Evolutionary conservation across 2,797 vertebrate genomes (phyloP).

Genomic region (Xenops minutus): DNA sequence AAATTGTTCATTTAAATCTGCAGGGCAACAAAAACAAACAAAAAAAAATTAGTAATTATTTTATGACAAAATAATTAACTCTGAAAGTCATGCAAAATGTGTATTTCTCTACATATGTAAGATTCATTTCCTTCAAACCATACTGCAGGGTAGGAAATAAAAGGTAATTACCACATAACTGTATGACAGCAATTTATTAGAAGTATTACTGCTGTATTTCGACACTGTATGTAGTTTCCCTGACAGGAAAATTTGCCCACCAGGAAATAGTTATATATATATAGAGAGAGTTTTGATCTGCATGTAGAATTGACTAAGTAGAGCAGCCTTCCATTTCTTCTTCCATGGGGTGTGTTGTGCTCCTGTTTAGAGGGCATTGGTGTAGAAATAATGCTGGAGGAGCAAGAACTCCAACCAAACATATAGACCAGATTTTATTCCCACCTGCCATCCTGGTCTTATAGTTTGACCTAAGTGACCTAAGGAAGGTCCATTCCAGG

Average conservation of each 20-base stretch:
- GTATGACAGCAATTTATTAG: slow-evolving; percentile 10
- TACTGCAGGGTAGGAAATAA: neutral
- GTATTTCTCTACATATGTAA: neutral
- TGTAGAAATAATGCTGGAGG: neutral
- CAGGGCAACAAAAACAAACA: neutral
- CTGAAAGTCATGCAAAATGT: neutral
- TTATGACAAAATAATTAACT: neutral
- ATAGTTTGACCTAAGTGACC: neutral
- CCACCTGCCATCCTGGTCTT: neutral
- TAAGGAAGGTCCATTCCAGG: neutral
- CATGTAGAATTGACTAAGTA: neutral
- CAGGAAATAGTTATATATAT: neutral
- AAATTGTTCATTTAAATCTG: neutral
- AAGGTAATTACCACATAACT: slow-evolving; percentile 4
- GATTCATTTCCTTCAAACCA: neutral
- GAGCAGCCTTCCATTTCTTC: neutral
- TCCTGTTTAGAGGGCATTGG: neutral
- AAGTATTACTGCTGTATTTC: neutral
- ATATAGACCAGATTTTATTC: neutral
- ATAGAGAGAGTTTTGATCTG: neutral
- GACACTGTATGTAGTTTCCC: neutral
- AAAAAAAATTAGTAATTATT: neutral
- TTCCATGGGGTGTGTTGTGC: neutral
- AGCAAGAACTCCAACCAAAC: neutral
- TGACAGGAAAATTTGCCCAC: neutral